These are phyloP conservation scores for Atlantisia rogersi DNA, from an alignment of 2,113 vertebrate genomes.

Conservation along the genomic window DNA sequence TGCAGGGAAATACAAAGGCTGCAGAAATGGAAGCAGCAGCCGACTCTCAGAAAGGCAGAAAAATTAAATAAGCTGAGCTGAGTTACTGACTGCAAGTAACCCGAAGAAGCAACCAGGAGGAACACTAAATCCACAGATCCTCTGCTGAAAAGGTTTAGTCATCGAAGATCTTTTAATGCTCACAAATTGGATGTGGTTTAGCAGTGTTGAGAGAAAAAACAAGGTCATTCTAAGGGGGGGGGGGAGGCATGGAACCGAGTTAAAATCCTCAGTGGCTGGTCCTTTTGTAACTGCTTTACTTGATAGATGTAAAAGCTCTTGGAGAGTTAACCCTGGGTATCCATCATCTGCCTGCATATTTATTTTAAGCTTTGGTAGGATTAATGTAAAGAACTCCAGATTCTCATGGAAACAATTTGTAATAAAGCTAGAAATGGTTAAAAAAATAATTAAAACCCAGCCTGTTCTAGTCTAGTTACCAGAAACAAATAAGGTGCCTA, in stretches of 20 bases:
- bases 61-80: not conserved
- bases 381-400: not conserved
- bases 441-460: not conserved
- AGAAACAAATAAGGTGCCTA: not conserved
- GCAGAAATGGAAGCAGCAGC: not conserved
- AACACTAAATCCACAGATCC: not conserved
- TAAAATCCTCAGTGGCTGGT: not conserved
- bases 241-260: not conserved
- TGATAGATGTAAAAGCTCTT: not conserved
- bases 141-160: not conserved
- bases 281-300: not conserved
- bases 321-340: not conserved
- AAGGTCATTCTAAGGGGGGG: not conserved
- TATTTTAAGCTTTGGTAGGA: not conserved
- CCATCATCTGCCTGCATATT: not conserved
- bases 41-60: not conserved
- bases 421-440: not conserved
- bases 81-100: not conserved
- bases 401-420: not conserved
- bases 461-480: not conserved
- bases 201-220: not conserved
- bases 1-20: not conserved
- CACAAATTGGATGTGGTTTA: not conserved
- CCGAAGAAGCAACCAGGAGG: not conserved
- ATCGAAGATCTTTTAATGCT: not conserved